phyloP scores from a whole-genome alignment of 2,113 vertebrate species.

The Lonchura striata region DNA sequence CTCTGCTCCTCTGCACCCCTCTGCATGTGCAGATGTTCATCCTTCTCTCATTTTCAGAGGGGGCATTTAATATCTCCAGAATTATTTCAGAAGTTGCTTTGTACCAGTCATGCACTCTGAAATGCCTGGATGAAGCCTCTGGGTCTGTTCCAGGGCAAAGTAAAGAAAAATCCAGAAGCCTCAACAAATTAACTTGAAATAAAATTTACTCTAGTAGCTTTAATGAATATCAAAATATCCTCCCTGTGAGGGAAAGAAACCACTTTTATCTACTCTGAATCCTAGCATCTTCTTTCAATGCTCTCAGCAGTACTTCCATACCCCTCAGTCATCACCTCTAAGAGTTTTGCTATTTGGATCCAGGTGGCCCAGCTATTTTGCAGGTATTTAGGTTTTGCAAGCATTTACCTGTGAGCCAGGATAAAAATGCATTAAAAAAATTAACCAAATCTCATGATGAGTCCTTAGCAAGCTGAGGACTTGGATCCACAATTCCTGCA shows the following conservation, averaged over 20 bases:
- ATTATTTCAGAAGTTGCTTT: not conserved
- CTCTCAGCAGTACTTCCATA: not conserved
- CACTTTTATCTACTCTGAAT: not conserved
- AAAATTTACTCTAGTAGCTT: not conserved
- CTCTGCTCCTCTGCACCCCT: not conserved
- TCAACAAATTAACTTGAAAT: not conserved
- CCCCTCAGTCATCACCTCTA: too few relatives aligned
- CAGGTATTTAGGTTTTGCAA: too few relatives aligned
- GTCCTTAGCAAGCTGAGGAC: not conserved
- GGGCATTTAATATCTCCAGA: not conserved
- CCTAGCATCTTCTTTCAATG: not conserved
- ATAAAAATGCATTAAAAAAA: too few relatives aligned
- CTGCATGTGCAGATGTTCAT: not conserved
- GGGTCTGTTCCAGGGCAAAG: not conserved
- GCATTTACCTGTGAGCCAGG: too few relatives aligned
- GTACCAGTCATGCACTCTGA: not conserved
- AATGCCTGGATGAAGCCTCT: not conserved
- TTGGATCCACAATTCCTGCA: not conserved
- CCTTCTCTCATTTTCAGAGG: not conserved
- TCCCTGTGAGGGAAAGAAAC: not conserved
- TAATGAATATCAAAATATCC: not conserved
- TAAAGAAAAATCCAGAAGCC: not conserved
- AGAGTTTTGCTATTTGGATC: too few relatives aligned
- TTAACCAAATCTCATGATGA: too few relatives aligned
- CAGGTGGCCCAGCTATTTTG: too few relatives aligned